A percentile compares a stretch with the other conserved stretches of the same genome.
phyloP scores from a whole-genome alignment of 2,888 invertebrate genomes.

The Anticlea derivata region DNA sequence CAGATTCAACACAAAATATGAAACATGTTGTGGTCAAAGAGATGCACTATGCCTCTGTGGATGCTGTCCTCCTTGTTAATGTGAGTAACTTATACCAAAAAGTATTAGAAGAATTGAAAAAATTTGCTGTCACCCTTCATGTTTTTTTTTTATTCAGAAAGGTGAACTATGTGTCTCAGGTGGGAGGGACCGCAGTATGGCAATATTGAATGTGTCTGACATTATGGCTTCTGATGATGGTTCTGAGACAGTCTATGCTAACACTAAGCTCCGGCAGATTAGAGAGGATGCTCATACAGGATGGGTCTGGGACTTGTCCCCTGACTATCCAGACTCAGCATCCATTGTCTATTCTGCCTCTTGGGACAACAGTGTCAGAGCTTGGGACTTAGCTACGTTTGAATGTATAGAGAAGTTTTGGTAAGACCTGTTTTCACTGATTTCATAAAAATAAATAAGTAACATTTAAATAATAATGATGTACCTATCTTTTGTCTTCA shows the following conservation, averaged over 20 bases:
- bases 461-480: neutral
- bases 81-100: slow-evolving; percentile 57
- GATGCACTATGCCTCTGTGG: slow-evolving; percentile 84
- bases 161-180: slow-evolving; percentile 82
- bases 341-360: slow-evolving; percentile 83
- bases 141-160: slow-evolving; percentile 54
- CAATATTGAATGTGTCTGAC: slow-evolving; percentile 76
- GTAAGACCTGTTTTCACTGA: slow-evolving; percentile 45
- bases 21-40: slow-evolving; percentile 77
- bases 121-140: too few relatives aligned
- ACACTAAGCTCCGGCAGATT: slow-evolving; percentile 60
- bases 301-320: slow-evolving; percentile 86
- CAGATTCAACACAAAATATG: slow-evolving; percentile 66
- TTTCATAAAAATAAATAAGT: too few relatives aligned
- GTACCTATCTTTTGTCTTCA: slow-evolving; percentile 41
- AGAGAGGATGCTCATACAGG: slow-evolving; percentile 82
- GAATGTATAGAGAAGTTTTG: slow-evolving; percentile 73
- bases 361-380: slow-evolving; percentile 85
- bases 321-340: slow-evolving; percentile 64
- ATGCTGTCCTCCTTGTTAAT: slow-evolving; percentile 82
- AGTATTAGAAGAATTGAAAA: too few relatives aligned
- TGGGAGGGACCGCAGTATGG: slow-evolving; percentile 83
- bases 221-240: slow-evolving; percentile 52
- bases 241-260: slow-evolving; percentile 48
- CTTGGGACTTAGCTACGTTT: slow-evolving; percentile 78